Base-by-base conservation (phyloP, 2,888 invertebrate species). In the Drosophila affinis region DNA sequence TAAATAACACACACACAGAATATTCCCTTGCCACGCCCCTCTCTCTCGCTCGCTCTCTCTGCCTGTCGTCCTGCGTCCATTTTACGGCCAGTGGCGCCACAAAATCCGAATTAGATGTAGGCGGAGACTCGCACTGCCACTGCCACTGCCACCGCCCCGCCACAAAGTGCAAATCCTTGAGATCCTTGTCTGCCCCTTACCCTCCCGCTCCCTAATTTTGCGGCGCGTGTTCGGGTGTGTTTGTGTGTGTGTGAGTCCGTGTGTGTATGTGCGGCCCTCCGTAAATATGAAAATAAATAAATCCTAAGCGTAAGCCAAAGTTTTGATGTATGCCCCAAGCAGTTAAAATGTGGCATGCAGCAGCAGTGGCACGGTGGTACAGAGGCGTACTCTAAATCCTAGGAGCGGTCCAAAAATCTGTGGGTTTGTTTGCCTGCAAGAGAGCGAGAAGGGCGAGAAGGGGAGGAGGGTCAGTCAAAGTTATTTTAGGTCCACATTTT, bases 261-360 rank as follows among this genome's bases (percentile, higher is more conserved):
- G 34, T 34, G 34, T 12, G 34, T 34, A 58, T 77, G 67, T 58
- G 47, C 44, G 75, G 78, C 73, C 81, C 77, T 80, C 71, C 72
- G 81, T 79, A 89, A 89, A 88, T 89, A 89, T 89, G 85, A 89
- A 89, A 89, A 89, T 88, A 89, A 89, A 89, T 89, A 89, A 89
- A 87, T 88, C 84, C 88, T 75, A 76, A 77, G 77, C 85, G 86
- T 85, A 86, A 89, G 88, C 85, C 78, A 88, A 88, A 88, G 86
- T 82, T 88, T 81, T 89, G 87, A 86, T 88, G 88, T 86, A 87
- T 86, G 87, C 87, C 88, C 83, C 81, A 83, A 81, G 87, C 87
- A 88, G 85, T 81, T 89, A 84, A 82, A 84, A 82, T 77, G 80
- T 75, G 75, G 76, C 77, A 76, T 68, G 77, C 54, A 62, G 44